A percentile compares a stretch with the other conserved stretches of the same genome.
These are phyloP conservation scores for Cantharis lateralis DNA, from an alignment of 2,888 invertebrate genomes.

Conservation along the genomic window DNA sequence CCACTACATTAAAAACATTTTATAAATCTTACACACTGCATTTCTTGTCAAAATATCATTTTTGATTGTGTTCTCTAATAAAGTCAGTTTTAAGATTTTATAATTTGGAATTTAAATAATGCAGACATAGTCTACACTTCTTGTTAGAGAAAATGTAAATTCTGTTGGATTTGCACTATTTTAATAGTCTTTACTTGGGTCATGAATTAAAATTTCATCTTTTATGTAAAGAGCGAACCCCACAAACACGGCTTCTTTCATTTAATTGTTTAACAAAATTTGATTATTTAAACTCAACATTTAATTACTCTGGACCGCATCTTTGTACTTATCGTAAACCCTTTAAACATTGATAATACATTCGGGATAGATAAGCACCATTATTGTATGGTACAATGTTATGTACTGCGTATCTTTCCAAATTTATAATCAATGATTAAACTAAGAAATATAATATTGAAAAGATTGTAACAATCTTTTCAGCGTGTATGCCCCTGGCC, in stretches of 20 bases:
- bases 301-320: not conserved
- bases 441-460: no score
- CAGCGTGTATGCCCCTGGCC: no score
- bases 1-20: constrained; percentile 10
- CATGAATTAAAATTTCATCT: not conserved
- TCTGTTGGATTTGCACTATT: not conserved
- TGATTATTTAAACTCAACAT: not conserved
- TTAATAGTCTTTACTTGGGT: not conserved
- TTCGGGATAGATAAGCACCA: not conserved
- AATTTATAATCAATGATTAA: no score
- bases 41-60: not conserved
- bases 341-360: not conserved
- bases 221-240: not conserved
- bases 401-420: no score
- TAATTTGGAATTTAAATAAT: not conserved
- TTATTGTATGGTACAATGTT: no score
- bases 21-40: not conserved
- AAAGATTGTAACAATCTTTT: no score
- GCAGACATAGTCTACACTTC: not conserved
- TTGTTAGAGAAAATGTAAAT: not conserved
- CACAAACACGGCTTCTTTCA: not conserved
- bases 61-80: not conserved
- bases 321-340: not conserved
- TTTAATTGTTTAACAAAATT: not conserved
- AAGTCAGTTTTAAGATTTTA: not conserved